These are phyloP conservation scores for Pachymerium ferrugineum DNA, from an alignment of 2,888 invertebrate genomes.

Conservation along the genomic window DNA sequence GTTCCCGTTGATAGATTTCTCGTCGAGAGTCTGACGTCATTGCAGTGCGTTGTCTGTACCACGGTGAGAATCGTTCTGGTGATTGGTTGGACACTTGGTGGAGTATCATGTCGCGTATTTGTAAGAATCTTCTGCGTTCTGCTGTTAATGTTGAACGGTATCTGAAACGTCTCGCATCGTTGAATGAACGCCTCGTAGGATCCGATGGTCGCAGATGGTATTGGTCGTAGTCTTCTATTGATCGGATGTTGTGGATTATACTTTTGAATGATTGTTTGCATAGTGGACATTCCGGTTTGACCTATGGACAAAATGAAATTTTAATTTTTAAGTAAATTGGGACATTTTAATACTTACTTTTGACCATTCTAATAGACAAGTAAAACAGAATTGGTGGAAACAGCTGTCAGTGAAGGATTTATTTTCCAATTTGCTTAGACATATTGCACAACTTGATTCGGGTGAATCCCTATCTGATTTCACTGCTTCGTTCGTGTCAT, in stretches of 20 bases:
- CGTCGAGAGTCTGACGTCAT: slow-evolving; percentile 57
- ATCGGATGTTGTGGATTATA: slow-evolving; percentile 86
- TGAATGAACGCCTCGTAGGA: slow-evolving; percentile 33
- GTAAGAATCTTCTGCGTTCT: slow-evolving; percentile 38
- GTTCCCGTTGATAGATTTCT: slow-evolving; percentile 66
- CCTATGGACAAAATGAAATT: slow-evolving; percentile 52
- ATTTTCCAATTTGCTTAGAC: slow-evolving; percentile 76
- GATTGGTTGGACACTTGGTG: not conserved
- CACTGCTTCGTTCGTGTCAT: not conserved
- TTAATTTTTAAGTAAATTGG: not conserved
- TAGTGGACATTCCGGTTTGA: slow-evolving; percentile 87
- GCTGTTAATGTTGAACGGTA: slow-evolving; percentile 46
- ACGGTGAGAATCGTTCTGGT: not conserved
- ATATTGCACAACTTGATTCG: slow-evolving; percentile 87
- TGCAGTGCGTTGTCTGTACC: not conserved
- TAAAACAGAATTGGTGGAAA: slow-evolving; percentile 89
- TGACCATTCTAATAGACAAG: slow-evolving; percentile 88
- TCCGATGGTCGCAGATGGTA: slow-evolving; percentile 53
- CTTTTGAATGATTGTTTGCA: slow-evolving; percentile 88
- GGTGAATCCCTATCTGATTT: slow-evolving; percentile 53
- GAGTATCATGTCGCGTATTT: not conserved
- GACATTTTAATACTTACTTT: slow-evolving; percentile 51
- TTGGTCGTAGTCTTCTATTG: slow-evolving; percentile 81
- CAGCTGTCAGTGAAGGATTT: slow-evolving; percentile 89
- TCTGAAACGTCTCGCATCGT: slow-evolving; percentile 42